A percentile compares a stretch with the other conserved stretches of the same genome.
phyloP scores from a whole-genome alignment of 2,888 invertebrate genomes.

The Apomyelois bistriatella region DNA sequence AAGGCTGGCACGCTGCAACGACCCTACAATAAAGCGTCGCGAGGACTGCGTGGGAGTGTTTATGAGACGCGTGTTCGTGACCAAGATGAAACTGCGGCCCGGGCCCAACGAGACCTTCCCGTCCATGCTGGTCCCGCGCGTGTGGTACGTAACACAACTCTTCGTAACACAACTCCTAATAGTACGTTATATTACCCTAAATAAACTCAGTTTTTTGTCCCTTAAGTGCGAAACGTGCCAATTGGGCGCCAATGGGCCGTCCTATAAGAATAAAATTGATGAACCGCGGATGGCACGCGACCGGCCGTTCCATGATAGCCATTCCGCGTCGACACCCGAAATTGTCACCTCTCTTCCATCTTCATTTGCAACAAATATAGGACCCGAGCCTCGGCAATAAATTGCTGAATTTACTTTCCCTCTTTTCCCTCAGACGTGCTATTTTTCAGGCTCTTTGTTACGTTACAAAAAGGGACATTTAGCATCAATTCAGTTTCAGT shows the following conservation, averaged over 20 bases:
- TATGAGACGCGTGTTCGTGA: conserved; percentile 96
- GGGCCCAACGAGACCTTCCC: conserved; percentile 93
- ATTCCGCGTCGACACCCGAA: conserved; percentile 61
- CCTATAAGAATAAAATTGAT: conserved; percentile 50
- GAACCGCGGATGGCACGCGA: conserved; percentile 33
- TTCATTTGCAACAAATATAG: conserved; percentile 78
- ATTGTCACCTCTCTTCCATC: conserved; percentile 72
- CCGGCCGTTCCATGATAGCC: conserved; percentile 55
- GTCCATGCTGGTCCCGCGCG: conserved; percentile 96
- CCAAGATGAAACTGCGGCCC: conserved; percentile 96
- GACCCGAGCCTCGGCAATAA: conserved; percentile 63
- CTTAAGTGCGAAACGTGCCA: conserved; percentile 23
- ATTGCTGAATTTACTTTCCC: conserved; percentile 71
- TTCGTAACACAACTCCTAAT: background rate
- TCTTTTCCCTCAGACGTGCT: conserved; percentile 61
- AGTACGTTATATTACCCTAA: background rate
- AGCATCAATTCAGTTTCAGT: conserved; percentile 53
- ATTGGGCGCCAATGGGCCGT: conserved; percentile 26
- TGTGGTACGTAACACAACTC: conserved; percentile 90
- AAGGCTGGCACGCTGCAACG: conserved; percentile 96
- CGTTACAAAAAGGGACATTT: conserved; percentile 59
- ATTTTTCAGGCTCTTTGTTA: conserved; percentile 70
- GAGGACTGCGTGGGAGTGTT: conserved; percentile 97
- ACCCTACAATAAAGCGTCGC: conserved; percentile 90
- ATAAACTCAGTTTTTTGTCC: conserved; percentile 22